Evolutionary conservation across 1,140 invertebrate genomes (phyloP).

Genomic region (Drosophila paulistorum): DNA sequence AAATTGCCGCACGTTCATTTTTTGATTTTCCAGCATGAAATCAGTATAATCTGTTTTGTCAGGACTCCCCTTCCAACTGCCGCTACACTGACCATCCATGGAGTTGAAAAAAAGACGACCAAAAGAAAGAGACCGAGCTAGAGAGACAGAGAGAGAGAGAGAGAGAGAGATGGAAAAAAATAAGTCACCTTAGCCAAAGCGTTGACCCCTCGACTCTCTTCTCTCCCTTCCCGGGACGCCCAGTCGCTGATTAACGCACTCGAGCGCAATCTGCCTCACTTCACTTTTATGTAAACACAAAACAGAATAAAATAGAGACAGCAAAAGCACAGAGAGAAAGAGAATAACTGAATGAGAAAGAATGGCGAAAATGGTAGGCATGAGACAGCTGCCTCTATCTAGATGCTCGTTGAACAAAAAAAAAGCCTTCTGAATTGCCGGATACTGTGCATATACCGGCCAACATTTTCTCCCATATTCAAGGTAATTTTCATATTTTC

Average conservation of each 20-base stretch:
- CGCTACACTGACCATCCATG: conserved; percentile 39
- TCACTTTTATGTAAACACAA: conserved; percentile 81
- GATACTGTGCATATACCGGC: conserved; percentile 30
- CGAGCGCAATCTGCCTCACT: conserved; percentile 79
- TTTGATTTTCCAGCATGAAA: conserved; percentile 80
- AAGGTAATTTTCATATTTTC: conserved; percentile 78
- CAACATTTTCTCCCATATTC: conserved; percentile 65
- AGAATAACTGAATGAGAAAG: conserved; percentile 1
- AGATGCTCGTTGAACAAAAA: conserved; percentile 39
- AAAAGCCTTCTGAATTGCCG: background rate
- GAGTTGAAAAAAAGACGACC: conserved; percentile 31
- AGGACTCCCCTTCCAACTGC: conserved; percentile 34
- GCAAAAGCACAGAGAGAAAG: background rate
- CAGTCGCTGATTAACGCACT: conserved; percentile 78
- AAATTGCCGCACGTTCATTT: conserved; percentile 81
- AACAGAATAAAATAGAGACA: conserved; percentile 78
- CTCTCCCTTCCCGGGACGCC: too few species aligned
- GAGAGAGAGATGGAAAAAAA: background rate
- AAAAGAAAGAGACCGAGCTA: background rate
- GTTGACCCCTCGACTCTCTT: conserved; percentile 35
- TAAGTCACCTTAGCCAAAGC: conserved; percentile 10
- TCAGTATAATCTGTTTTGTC: conserved; percentile 76
- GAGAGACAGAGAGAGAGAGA: background rate
- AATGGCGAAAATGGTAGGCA: background rate
- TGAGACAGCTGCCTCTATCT: conserved; percentile 41